Evolutionary conservation across 2,797 vertebrate genomes (phyloP).

Genomic region (Thripadectes ignobilis): DNA sequence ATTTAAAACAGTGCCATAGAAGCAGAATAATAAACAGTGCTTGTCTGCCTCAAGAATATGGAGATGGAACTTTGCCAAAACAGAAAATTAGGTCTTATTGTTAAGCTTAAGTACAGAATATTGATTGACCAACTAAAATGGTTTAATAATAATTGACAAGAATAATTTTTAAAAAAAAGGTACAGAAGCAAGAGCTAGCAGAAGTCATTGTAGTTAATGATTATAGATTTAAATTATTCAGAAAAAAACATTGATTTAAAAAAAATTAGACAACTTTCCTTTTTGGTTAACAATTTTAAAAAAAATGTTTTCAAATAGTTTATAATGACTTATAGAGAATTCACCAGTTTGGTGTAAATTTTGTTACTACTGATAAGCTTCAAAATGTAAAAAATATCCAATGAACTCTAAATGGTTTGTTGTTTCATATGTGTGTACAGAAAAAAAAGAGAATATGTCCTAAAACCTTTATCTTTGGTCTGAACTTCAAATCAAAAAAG

Average conservation of each 20-base stretch:
- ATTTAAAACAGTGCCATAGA: not conserved
- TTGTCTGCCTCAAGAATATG: not conserved
- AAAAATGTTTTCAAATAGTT: not conserved
- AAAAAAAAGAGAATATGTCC: not conserved
- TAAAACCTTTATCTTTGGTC: not conserved
- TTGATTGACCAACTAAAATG: not conserved
- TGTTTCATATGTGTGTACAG: not conserved
- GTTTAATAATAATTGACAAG: not conserved
- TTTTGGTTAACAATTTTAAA: not conserved
- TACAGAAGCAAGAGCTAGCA: not conserved
- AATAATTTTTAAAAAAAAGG: not conserved
- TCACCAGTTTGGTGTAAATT: not conserved
- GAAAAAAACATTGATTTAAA: fast-evolving
- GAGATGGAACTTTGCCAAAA: not conserved
- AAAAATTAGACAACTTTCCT: not conserved
- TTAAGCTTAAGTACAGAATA: not conserved
- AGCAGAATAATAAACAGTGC: not conserved
- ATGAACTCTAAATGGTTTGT: not conserved
- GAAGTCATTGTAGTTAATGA: not conserved
- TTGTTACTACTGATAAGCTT: not conserved
- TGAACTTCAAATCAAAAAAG: not conserved
- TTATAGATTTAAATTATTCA: not conserved
- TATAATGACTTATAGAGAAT: not conserved
- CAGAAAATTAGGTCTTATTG: not conserved
- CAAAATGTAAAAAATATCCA: not conserved